Percentiles rank a stretch among this genome's conserved stretches.
These are phyloP conservation scores for Festucalex cinctus DNA, from an alignment of 2,113 vertebrate genomes.

Conservation along the genomic window DNA sequence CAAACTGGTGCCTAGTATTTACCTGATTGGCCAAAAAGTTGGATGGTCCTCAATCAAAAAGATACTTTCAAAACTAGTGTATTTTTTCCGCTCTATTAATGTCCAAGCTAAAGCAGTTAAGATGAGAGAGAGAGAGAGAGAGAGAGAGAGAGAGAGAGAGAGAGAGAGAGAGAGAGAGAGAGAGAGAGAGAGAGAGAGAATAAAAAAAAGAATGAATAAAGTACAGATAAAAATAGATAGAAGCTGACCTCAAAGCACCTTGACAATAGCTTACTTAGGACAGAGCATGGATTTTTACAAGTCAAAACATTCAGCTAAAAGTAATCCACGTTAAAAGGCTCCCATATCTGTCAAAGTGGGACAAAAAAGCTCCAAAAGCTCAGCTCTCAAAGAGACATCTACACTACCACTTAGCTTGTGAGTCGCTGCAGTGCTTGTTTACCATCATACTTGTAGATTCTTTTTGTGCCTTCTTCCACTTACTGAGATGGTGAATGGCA, in stretches of 20 bases:
- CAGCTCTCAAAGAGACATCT: conserved; percentile 8
- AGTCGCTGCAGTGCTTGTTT: conserved; percentile 12
- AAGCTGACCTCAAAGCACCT: conserved; percentile 26
- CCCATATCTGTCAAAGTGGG: conserved; percentile 26
- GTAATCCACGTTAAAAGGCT: conserved; percentile 43
- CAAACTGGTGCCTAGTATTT: neutral
- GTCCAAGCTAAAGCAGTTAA: conserved; percentile 30
- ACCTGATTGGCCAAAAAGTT: neutral
- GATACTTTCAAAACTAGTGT: neutral
- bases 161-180: conserved; percentile 2
- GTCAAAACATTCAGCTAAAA: conserved; percentile 34
- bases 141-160: neutral
- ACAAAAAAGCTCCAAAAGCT: conserved; percentile 6
- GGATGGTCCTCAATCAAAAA: neutral
- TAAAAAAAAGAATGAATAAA: conserved; percentile 35
- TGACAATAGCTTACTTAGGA: conserved; percentile 38
- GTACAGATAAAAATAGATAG: conserved; percentile 35
- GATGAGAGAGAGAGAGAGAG: neutral
- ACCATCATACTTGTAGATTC: neutral
- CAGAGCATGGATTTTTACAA: conserved; percentile 29
- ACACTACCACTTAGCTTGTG: neutral
- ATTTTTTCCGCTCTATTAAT: conserved; percentile 16
- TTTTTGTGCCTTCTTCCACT: neutral
- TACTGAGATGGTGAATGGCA: neutral
- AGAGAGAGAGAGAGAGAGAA: neutral